Evolutionary conservation across 1,140 invertebrate genomes (phyloP), one percentile per base, ranked within the genome.

Genomic region (Trichonephila clavata): DNA sequence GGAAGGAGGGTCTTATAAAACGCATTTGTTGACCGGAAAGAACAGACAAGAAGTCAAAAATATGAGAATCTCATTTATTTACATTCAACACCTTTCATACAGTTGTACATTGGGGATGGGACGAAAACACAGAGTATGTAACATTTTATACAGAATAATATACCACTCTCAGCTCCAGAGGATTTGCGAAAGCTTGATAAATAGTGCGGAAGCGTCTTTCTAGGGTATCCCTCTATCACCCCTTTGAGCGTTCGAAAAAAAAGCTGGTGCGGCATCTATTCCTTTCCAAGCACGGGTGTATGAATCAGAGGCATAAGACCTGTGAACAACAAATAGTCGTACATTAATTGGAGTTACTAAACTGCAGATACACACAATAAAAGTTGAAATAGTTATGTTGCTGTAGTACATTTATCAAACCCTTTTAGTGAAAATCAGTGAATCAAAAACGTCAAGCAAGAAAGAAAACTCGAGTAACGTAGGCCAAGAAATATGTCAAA

Each of bases 181-280:
- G 65, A 21, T 21, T n/a, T 68, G 65, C 65, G n/a, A 68, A 68
- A 68, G 65, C 65, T 68, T 68, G 65, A 68, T 68, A 68, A 68
- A 68, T 68, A 68, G 65, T 68, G 65, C 65, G n/a, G 65, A 68
- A 68, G 65, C 21, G 21, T 68, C 65, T 68, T 68, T n/a, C 20
- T 20, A 65, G 63, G 63, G 20, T 20, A 8, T 65, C n/a, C 24
- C 10, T 2, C 10, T 21, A 24, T 68, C 21, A 10, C 43, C 43
- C 43, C 43, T 50, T 50, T 50, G 65, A 68, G 65, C 65, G 65
- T 27, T 68, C 65, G 6, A 24, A 68, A 5, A 68, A 24, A 68
- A 13, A 68, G n/a, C 65, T 24, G 65, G 65, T 27, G n/a, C 21
- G n/a, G n/a, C 24, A 13, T 68, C 65, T 24, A 68, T 68, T 68